Percentiles rank a stretch among this genome's conserved stretches.
These are phyloP conservation scores for Gila robusta DNA, from an alignment of 2,797 vertebrate species.

Conservation along the genomic window DNA sequence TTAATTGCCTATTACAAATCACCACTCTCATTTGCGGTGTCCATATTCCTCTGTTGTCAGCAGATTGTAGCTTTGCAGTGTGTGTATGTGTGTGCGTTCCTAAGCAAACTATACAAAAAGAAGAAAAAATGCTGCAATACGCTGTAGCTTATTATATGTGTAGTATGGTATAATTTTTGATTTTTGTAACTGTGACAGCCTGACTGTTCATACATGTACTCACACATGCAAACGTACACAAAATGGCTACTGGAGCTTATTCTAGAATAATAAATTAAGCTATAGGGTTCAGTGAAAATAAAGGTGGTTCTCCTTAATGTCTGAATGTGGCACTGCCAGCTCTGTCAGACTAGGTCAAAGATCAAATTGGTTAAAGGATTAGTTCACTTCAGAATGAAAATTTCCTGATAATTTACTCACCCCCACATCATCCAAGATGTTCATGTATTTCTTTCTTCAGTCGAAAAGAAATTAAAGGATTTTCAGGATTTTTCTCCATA, in stretches of 20 bases:
- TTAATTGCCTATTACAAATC: constrained; percentile 77
- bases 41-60: constrained; percentile 61
- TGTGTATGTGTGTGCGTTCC: constrained; percentile 21
- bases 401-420: too few species aligned
- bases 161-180: background rate
- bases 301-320: constrained; percentile 58
- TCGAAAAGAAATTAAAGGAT: too few species aligned
- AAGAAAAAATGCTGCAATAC: background rate
- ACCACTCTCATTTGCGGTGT: constrained; percentile 58
- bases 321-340: constrained; percentile 39
- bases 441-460: too few species aligned
- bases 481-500: too few species aligned
- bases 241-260: background rate
- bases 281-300: constrained; percentile 58
- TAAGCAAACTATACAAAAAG: constrained; percentile 2
- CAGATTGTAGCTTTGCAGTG: constrained; percentile 48
- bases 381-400: too few species aligned
- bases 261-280: constrained; percentile 17
- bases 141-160: constrained; percentile 11
- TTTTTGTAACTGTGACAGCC: background rate
- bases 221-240: background rate
- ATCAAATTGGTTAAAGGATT: constrained; percentile 62
- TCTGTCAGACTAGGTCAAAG: constrained; percentile 63
- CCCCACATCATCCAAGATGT: too few species aligned
- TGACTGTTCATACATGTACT: background rate